These are phyloP conservation scores for Ecliptopera silaceata DNA, from an alignment of 2,888 invertebrate species.

Conservation along the genomic window DNA sequence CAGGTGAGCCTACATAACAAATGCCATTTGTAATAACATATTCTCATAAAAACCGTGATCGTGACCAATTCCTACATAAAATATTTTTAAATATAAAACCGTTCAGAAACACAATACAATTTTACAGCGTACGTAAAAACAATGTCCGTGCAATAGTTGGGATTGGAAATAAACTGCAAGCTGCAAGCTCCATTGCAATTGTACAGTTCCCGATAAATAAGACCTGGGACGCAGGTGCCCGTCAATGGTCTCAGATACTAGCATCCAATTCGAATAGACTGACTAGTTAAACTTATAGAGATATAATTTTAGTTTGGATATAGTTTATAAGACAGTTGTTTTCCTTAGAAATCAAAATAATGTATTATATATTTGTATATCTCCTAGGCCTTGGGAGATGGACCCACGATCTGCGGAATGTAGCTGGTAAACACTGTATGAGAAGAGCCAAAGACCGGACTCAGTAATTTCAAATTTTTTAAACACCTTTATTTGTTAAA, in stretches of 20 bases:
- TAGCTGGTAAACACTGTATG: too few relatives aligned
- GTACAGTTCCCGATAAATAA: slow-evolving; percentile 23
- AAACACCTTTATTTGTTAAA: too few relatives aligned
- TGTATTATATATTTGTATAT: too few relatives aligned
- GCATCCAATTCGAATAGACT: background rate
- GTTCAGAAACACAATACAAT: slow-evolving; percentile 4
- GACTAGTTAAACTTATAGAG: background rate
- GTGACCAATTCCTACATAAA: background rate
- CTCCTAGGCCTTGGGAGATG: too few relatives aligned
- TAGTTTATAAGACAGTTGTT: too few relatives aligned
- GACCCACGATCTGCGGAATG: too few relatives aligned
- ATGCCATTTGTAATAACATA: too few relatives aligned
- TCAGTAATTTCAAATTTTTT: too few relatives aligned
- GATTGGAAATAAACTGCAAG: slow-evolving; percentile 25
- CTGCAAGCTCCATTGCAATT: slow-evolving; percentile 17
- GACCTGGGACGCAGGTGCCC: slow-evolving; percentile 26
- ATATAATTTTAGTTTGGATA: background rate
- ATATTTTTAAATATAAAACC: slow-evolving; percentile 8
- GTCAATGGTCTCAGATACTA: slow-evolving; percentile 15
- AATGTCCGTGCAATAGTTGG: slow-evolving; percentile 19
- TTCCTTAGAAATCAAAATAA: too few relatives aligned
- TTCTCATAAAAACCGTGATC: too few relatives aligned
- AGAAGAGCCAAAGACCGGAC: too few relatives aligned
- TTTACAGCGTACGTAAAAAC: slow-evolving; percentile 19
- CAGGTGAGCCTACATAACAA: too few relatives aligned